Conservation (phyloP, 2,888 invertebrate genomes). For the Mamestra brassicae region DNA sequence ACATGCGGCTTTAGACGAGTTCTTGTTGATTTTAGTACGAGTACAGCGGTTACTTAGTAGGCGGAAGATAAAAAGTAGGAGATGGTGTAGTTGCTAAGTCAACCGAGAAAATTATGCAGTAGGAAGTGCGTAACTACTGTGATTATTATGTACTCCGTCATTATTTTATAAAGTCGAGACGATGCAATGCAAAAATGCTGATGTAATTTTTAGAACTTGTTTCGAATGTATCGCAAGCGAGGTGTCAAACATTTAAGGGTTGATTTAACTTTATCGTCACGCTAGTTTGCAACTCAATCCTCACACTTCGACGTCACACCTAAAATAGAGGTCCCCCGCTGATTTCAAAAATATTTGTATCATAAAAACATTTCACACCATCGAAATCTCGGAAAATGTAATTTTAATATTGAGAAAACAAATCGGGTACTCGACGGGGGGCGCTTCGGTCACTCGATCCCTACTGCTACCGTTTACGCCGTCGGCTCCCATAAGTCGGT, state of each 20-base stretch:
- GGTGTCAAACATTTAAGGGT: slow-evolving; percentile 45
- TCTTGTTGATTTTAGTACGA: slow-evolving; percentile 64
- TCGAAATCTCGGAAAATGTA: slow-evolving; percentile 68
- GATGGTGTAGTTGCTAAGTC: slow-evolving; percentile 52
- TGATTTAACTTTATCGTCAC: slow-evolving; percentile 39
- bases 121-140: slow-evolving; percentile 23
- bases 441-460: slow-evolving; percentile 83
- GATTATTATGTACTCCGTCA: slow-evolving; percentile 19
- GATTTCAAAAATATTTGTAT: slow-evolving; percentile 58
- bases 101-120: slow-evolving; percentile 38
- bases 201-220: background rate
- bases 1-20: slow-evolving; percentile 63
- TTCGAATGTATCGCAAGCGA: slow-evolving; percentile 3
- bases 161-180: slow-evolving; percentile 1
- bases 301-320: slow-evolving; percentile 54
- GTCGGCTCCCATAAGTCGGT: slow-evolving; percentile 73
- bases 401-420: slow-evolving; percentile 69
- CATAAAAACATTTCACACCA: slow-evolving; percentile 64
- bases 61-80: slow-evolving; percentile 48
- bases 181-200: background rate
- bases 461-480: slow-evolving; percentile 85
- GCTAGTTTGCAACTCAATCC: slow-evolving; percentile 55
- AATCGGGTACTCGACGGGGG: slow-evolving; percentile 78
- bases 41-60: slow-evolving; percentile 55
- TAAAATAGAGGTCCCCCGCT: slow-evolving; percentile 65